Evolutionary conservation across 2,113 vertebrate species (phyloP), one percentile per base, ranked within the genome.

Genomic region (Ursus arctos): DNA sequence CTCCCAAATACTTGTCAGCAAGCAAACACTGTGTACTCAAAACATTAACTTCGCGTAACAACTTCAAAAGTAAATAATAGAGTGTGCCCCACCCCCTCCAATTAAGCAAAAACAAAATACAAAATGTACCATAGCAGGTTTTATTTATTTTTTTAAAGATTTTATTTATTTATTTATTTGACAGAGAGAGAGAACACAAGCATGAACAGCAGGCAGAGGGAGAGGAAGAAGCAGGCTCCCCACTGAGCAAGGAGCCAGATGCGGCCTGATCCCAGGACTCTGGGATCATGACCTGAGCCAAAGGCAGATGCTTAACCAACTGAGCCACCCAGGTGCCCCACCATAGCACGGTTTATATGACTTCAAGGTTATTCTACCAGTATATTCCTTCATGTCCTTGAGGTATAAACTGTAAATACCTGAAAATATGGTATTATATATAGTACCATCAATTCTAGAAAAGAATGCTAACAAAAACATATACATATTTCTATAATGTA

Each of bases 61-160:
- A 71, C 26, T 96, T 97, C 43, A 84, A 74, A 98, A 96, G 63
- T 72, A 88, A 93, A 10, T 53, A 94, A 79, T 18, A 79, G 33
- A 33, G 5, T 95, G 13, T 84, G 6, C 4, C 65, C 59, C 43
- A 93, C 33, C 2, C 3, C 43, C 59, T 96, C 13, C 55, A 43
- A 55, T 33, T 95, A 57, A 84, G 24, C 72, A 40, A 81, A 92
- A 96, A 84, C 63, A 97, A 53, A 96, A 88, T 36, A 87, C 15
- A 76, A 82, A 97, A 84, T 84, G n/a, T 83, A 43, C 36, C 96
- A 88, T 1, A 83, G 53, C 3, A 94, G 40, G 8, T 85, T 94
- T 94, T 89, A 87, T 53, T 53, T n/a, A 31, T 65, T 33, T 69
- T n/a, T 69, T 69, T 69, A 19, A 19, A 69, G 67, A 69, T 36